A percentile compares a stretch with the other conserved stretches of the same genome.
phyloP scores from a whole-genome alignment of 2,113 vertebrate species.

The Aramus guarauna region DNA sequence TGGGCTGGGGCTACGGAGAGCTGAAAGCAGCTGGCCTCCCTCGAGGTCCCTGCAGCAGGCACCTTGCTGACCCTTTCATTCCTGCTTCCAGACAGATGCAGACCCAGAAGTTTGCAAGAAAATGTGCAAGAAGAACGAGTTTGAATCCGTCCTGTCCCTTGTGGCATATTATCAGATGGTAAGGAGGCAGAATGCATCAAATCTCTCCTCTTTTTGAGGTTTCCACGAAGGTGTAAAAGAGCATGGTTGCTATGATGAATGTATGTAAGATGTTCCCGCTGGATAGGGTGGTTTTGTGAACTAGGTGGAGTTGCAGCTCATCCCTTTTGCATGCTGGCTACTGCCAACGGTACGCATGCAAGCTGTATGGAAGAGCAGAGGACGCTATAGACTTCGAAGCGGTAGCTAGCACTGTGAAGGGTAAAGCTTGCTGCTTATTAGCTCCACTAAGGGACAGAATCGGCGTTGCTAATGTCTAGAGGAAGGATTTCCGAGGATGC shows the following conservation, averaged over 20 bases:
- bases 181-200: conserved; percentile 23
- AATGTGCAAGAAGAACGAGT: conserved; percentile 91
- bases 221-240: neutral
- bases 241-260: neutral
- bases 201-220: neutral
- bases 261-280: neutral
- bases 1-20: neutral
- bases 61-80: conserved; percentile 6
- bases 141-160: conserved; percentile 88
- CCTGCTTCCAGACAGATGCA: conserved; percentile 88
- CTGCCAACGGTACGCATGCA: neutral
- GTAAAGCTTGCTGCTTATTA: neutral
- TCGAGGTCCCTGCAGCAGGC: neutral
- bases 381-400: neutral
- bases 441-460: neutral
- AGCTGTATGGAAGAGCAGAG: neutral
- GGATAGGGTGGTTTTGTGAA: neutral
- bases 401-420: neutral
- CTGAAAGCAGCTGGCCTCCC: neutral
- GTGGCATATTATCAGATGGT: conserved; percentile 99
- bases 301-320: neutral
- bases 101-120: conserved; percentile 96
- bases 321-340: neutral
- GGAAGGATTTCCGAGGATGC: conserved; percentile 20
- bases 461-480: neutral